Evolutionary conservation across 2,797 vertebrate species (phyloP).

Genomic region (Triplophysa bombifrons): DNA sequence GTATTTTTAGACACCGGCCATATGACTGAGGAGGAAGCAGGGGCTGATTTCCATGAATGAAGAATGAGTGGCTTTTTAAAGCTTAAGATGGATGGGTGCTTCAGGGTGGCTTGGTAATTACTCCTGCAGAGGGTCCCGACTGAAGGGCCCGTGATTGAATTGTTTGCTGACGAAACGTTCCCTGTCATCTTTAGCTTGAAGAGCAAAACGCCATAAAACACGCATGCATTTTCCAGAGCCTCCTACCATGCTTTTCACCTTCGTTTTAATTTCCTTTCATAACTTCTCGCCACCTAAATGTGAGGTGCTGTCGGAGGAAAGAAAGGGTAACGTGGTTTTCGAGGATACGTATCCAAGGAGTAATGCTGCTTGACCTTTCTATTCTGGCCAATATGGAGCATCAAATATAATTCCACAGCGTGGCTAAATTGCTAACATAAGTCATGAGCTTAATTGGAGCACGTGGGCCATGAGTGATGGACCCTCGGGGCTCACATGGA

Average conservation of each 20-base stretch:
- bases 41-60: slow-evolving; percentile 72
- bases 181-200: slow-evolving; percentile 42
- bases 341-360: neutral
- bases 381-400: slow-evolving; percentile 27
- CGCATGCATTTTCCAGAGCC: neutral
- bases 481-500: slow-evolving; percentile 20
- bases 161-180: slow-evolving; percentile 39
- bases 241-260: neutral
- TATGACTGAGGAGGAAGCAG: slow-evolving; percentile 65
- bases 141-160: slow-evolving; percentile 32
- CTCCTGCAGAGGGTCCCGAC: slow-evolving; percentile 33
- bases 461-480: slow-evolving; percentile 6
- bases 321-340: neutral
- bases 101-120: slow-evolving; percentile 52
- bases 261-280: slow-evolving; percentile 12
- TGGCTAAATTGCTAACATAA: slow-evolving; percentile 35
- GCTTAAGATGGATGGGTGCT: slow-evolving; percentile 48
- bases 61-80: slow-evolving; percentile 64
- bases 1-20: slow-evolving; percentile 76
- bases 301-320: neutral
- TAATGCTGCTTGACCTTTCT: slow-evolving; percentile 15
- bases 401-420: slow-evolving; percentile 28
- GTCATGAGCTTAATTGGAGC: slow-evolving; percentile 18
- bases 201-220: slow-evolving; percentile 38
- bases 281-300: slow-evolving; percentile 10